Evolutionary conservation across 2,888 invertebrate genomes (phyloP).

Genomic region (Neoascia interrupta): DNA sequence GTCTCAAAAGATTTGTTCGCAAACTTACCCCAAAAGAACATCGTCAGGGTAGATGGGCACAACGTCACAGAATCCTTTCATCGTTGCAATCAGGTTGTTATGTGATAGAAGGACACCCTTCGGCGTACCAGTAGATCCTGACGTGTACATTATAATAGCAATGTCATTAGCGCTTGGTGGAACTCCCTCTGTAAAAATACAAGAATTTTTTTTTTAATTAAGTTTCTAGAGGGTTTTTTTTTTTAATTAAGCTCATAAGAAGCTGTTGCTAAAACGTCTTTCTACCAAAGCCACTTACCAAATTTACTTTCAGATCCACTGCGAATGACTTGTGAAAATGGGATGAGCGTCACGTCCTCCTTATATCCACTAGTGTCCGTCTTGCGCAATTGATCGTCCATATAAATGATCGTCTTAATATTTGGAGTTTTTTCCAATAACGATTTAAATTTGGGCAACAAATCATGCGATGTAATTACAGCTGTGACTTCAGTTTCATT

Average conservation of each 20-base stretch:
- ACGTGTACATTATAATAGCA: constrained; percentile 99
- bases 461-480: constrained; percentile 94
- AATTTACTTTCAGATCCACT: constrained; percentile 81
- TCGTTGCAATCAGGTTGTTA: constrained; percentile 89
- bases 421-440: constrained; percentile 86
- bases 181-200: constrained; percentile 81
- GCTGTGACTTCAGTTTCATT: constrained; percentile 97
- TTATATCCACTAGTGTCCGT: constrained; percentile 87
- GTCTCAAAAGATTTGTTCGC: too few species aligned
- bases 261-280: too few species aligned
- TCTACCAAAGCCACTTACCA: constrained; percentile 78
- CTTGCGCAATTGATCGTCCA: constrained; percentile 91
- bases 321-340: constrained; percentile 86
- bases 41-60: constrained; percentile 87
- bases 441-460: constrained; percentile 93
- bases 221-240: too few species aligned
- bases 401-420: constrained; percentile 90
- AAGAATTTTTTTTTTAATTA: too few species aligned
- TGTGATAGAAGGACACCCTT: constrained; percentile 93
- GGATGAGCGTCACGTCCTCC: constrained; percentile 85
- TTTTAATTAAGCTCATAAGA: too few species aligned
- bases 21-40: constrained; percentile 87
- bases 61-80: constrained; percentile 90
- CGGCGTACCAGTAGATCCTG: constrained; percentile 97
- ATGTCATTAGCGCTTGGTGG: constrained; percentile 87